phyloP scores from a whole-genome alignment of 53 echinoderm and acorn worm species.

The Temnopleurus reevesii region DNA sequence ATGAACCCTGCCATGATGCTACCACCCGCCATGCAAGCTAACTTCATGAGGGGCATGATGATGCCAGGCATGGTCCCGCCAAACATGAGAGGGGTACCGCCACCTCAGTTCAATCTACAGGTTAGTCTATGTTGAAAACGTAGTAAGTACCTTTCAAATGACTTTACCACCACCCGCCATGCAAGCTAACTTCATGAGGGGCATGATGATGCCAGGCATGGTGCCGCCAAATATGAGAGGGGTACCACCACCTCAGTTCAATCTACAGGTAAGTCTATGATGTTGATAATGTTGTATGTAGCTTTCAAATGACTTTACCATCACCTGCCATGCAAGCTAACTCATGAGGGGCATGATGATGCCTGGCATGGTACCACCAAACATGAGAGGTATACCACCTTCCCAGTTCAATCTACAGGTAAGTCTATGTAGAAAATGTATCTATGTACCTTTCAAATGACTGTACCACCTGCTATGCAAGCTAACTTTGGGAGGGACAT shows the following conservation, averaged over 20 bases:
- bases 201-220: slow-evolving; percentile 55
- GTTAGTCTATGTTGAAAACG: too few species aligned
- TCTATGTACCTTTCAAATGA: neutral
- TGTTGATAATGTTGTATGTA: too few species aligned
- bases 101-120: slow-evolving; percentile 38
- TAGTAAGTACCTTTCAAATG: too few species aligned
- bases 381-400: slow-evolving; percentile 3
- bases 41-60: slow-evolving; percentile 64
- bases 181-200: slow-evolving; percentile 64
- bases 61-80: slow-evolving; percentile 54
- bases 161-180: slow-evolving; percentile 52
- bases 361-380: neutral
- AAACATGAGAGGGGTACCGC: slow-evolving; percentile 20
- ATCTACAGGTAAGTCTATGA: neutral
- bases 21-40: slow-evolving; percentile 60
- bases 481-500: slow-evolving; percentile 46
- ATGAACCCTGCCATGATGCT: slow-evolving; percentile 60
- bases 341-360: slow-evolving; percentile 63
- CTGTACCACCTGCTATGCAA: neutral
- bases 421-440: too few species aligned
- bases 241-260: neutral
- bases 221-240: slow-evolving; percentile 45
- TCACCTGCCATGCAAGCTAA: slow-evolving; percentile 56
- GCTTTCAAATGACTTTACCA: too few species aligned
- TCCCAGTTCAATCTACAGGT: neutral